A percentile compares a stretch with the other conserved stretches of the same genome.
Evolutionary conservation across 2,797 vertebrate species (phyloP).

Genomic region (Sebastes wilsoni): DNA sequence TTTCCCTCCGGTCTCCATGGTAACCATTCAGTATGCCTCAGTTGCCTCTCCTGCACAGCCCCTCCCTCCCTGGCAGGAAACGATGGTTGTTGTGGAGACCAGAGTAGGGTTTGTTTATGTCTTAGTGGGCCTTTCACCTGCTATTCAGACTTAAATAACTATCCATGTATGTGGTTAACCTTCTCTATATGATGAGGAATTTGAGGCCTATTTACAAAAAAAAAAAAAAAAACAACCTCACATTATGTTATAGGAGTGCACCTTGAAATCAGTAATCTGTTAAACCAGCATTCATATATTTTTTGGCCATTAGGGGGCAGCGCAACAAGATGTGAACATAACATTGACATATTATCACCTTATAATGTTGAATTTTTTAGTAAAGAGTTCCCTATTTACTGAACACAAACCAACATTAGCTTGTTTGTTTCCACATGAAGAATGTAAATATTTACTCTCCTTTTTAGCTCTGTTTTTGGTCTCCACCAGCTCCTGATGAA

Average conservation of each 20-base stretch:
- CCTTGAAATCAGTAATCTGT: not conserved
- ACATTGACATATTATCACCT: too few species aligned
- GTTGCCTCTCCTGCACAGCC: constrained; percentile 31
- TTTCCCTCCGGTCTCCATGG: constrained; percentile 65
- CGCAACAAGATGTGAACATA: too few species aligned
- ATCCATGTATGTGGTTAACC: not conserved
- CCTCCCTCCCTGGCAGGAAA: constrained; percentile 42
- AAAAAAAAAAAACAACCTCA: too few species aligned
- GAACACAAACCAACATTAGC: not conserved
- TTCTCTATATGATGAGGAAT: not conserved
- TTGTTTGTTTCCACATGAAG: not conserved
- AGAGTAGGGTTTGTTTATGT: constrained; percentile 26
- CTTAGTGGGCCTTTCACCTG: not conserved
- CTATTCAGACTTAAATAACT: not conserved
- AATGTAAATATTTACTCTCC: too few species aligned
- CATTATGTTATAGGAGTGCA: not conserved
- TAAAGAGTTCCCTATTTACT: not conserved
- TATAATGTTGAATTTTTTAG: not conserved
- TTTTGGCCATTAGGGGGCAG: not conserved
- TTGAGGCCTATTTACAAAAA: too few species aligned
- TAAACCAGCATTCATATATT: not conserved
- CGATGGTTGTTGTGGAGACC: constrained; percentile 55
- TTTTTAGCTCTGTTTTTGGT: too few species aligned
- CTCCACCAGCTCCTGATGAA: too few species aligned
- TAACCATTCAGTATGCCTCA: constrained; percentile 68